Base-by-base conservation (phyloP, 1,140 invertebrate species). In the Drosophila tsacasi region DNA sequence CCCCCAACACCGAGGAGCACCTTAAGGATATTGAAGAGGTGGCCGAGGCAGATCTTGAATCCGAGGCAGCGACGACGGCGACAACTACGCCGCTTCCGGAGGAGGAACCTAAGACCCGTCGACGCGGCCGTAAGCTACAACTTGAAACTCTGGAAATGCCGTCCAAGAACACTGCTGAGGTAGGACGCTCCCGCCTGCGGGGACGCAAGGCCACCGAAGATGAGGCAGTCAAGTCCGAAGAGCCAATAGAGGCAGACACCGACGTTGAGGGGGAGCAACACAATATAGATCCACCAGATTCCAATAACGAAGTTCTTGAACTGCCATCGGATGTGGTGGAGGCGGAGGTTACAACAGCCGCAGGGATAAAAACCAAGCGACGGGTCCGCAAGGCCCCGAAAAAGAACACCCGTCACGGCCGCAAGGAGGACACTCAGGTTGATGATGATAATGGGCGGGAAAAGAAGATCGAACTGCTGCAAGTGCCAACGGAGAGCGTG, bases 301-400 rank as follows among this genome's bases (percentile, higher is more conserved):
- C 12, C 17, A n/a, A 32, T 5, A 8, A n/a, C 13, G 32, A 47
- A 5, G 60, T 54, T 32, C 39, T 15, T 13, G 47, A 72, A n/a
- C 47, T 6, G 17, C 39, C 71, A 37, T 19, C 23, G 5, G 72
- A 74, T 46, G 58, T 71, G 19, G 63, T 65, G 4, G 54, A 40
- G 25, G 15, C 19, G 2, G 50, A 44, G 19, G 35, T n/a, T 17
- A 21, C 21, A 0, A 21, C 21, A 0, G 7, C 25, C 1, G 7
- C 25, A 15, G 78, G 67, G 17, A 75, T 66, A 30, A 81, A 79
- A 32, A 4, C 47, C 8, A 46, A 35, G n/a, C 64, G 85, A 39
- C 68, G 76, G 6, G 68, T 17, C 40, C 79, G 72, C 4, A 84
- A 80, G 19, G 44, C 68, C 12, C 76, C 74, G 4, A 91, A 83